These are phyloP conservation scores for Porites lobata DNA, from an alignment of 92 coral and sea anemone genomes.

Conservation along the genomic window DNA sequence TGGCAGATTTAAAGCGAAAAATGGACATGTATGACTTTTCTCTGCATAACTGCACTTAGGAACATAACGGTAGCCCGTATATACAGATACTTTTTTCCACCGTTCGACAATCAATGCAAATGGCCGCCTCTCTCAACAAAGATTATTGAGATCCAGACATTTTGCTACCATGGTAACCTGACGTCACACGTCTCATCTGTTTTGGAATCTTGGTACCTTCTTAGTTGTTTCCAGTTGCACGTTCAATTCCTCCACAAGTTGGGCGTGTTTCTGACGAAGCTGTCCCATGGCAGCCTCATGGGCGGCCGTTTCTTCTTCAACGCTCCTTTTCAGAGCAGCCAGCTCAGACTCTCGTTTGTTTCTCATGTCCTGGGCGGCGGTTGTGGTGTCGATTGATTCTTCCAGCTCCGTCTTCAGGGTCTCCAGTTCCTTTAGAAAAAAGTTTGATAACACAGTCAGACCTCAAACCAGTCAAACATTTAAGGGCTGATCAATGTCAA, in stretches of 20 bases:
- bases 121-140: too few relatives aligned
- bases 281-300: slow-evolving; percentile 97
- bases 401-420: slow-evolving; percentile 91
- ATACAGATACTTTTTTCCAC: too few relatives aligned
- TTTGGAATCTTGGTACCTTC: slow-evolving; percentile 69
- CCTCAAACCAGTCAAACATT: too few relatives aligned
- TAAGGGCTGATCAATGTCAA: too few relatives aligned
- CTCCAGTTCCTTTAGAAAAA: slow-evolving; percentile 85
- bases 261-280: slow-evolving; percentile 92
- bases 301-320: slow-evolving; percentile 84
- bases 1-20: too few relatives aligned
- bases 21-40: too few relatives aligned
- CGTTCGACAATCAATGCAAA: too few relatives aligned
- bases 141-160: too few relatives aligned
- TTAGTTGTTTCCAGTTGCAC: slow-evolving; percentile 87
- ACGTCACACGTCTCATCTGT: not conserved
- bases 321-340: slow-evolving; percentile 87
- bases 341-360: slow-evolving; percentile 90
- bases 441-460: not conserved
- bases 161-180: too few relatives aligned
- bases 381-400: slow-evolving; percentile 97
- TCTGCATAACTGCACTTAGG: too few relatives aligned
- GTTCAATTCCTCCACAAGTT: slow-evolving; percentile 87
- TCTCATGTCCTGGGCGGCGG: slow-evolving; percentile 89
- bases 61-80: too few relatives aligned